A percentile compares a stretch with the other conserved stretches of the same genome.
These are phyloP conservation scores for Tolmerus cingulatus DNA, from an alignment of 2,888 invertebrate genomes.

Conservation along the genomic window DNA sequence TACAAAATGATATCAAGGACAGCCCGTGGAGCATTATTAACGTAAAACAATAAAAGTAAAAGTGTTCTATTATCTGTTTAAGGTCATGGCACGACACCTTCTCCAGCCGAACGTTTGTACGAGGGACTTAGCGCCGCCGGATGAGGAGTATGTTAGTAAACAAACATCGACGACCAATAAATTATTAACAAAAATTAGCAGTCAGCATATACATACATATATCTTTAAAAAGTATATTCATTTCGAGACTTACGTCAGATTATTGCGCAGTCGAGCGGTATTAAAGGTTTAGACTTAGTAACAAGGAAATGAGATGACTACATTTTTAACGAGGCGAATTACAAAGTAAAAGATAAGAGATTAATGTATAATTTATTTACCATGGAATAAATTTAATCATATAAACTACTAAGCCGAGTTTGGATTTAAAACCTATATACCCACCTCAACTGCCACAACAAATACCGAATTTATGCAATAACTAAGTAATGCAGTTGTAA, in stretches of 20 bases:
- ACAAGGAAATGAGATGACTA: slow-evolving; percentile 32
- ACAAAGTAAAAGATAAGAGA: slow-evolving; percentile 38
- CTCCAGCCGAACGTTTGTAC: neutral
- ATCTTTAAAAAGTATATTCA: slow-evolving; percentile 14
- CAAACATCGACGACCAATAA: slow-evolving; percentile 42
- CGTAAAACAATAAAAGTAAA: slow-evolving; percentile 33
- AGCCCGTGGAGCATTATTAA: neutral
- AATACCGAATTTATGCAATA: no score
- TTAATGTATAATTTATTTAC: slow-evolving; percentile 49
- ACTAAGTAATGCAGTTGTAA: no score
- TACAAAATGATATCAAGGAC: neutral
- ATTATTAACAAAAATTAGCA: slow-evolving; percentile 30
- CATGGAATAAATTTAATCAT: slow-evolving; percentile 48
- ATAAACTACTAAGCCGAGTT: neutral
- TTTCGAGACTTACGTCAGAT: slow-evolving; percentile 17
- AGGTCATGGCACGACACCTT: slow-evolving; percentile 19
- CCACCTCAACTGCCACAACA: neutral
- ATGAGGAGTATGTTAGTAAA: slow-evolving; percentile 5
- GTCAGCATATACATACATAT: slow-evolving; percentile 21
- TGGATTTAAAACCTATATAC: neutral
- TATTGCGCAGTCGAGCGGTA: slow-evolving; percentile 1
- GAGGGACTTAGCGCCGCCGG: neutral
- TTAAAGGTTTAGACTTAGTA: slow-evolving; percentile 28
- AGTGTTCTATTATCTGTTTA: slow-evolving; percentile 26
- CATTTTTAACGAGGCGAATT: slow-evolving; percentile 43